Evolutionary conservation across 1,140 invertebrate genomes (phyloP).

Genomic region (Drosophila busckii): DNA sequence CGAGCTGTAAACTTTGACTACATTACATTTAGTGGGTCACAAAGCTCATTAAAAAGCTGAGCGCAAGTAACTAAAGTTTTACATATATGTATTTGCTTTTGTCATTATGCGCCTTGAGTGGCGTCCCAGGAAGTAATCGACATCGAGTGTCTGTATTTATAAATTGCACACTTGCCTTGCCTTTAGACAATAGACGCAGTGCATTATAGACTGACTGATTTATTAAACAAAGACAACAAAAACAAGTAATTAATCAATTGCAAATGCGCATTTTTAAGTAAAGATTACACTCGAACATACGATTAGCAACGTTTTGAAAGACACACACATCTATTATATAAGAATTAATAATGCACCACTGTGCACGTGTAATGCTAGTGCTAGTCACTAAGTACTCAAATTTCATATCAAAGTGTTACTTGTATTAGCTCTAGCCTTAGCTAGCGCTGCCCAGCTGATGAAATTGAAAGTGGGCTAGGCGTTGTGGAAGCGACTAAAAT

Average conservation of each 20-base stretch:
- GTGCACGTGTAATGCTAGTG: too few species aligned
- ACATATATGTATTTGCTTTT: too few species aligned
- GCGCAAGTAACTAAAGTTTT: too few species aligned
- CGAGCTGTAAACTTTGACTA: too few species aligned
- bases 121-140: conserved; percentile 14
- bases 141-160: conserved; percentile 16
- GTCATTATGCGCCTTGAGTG: conserved; percentile 2
- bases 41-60: too few species aligned
- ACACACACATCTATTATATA: too few species aligned
- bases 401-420: too few species aligned
- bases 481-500: conserved; percentile 20
- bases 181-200: conserved; percentile 23
- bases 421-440: too few species aligned
- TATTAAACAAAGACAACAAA: conserved; percentile 39
- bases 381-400: too few species aligned
- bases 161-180: not conserved
- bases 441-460: too few species aligned
- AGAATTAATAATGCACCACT: too few species aligned
- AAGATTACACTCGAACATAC: conserved; percentile 14
- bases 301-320: conserved; percentile 25
- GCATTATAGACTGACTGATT: conserved; percentile 32
- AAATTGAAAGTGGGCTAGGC: conserved; percentile 50
- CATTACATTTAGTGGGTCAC: too few species aligned
- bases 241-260: conserved; percentile 42
- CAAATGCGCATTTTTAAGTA: conserved; percentile 35